Base-by-base conservation (phyloP, 2,888 invertebrate species). In the Aspidiotus destructor region DNA sequence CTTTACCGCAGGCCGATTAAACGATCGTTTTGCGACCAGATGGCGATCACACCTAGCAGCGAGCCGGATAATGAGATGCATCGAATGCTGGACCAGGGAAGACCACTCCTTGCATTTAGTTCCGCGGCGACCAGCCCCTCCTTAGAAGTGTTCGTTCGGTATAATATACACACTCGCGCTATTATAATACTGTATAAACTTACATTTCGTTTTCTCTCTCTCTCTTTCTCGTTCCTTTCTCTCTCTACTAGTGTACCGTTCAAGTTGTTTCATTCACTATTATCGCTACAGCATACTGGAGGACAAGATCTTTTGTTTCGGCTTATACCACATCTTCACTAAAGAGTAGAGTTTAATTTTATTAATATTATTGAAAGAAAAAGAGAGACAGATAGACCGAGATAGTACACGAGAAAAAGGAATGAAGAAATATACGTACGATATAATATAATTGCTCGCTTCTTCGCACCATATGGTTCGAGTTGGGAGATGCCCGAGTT, bases 101-200 rank as follows among this genome's bases (percentile, higher is more conserved):
- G 65, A 65, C 65, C 65, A 65, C 65, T 65, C 65, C 65, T 65
- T 65, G 58, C 44, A 65, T 65, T 65, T 65, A 65, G 65, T 65
- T 65, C 65, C 65, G 65, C 65, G 58, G 65, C 65, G 44, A 65
- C 65, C 65, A 42, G 65, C 65, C 65, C 65, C 65, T 65, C 65
- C 65, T 58, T 65, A 65, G 65, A 48, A 48, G 48, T 48, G 48
- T 48, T 48, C 48, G 48, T 48, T 55, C 55, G 15, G 10, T 55
- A 17, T 17, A 55, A 10, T 55, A 55, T 16, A 13, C 55, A 16
- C 13, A 15, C 9, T 55, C 16, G 13, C 15, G 55, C 17, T 16
- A 10, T 17, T 52, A 52, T 52, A 11, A 11, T n/a, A 52, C 52
- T 52, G n/a, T 52, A 13, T 52, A 13, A n/a, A 13, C n/a, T 52